phyloP scores from a whole-genome alignment of 1,140 invertebrate species.

The Pinna nobilis region DNA sequence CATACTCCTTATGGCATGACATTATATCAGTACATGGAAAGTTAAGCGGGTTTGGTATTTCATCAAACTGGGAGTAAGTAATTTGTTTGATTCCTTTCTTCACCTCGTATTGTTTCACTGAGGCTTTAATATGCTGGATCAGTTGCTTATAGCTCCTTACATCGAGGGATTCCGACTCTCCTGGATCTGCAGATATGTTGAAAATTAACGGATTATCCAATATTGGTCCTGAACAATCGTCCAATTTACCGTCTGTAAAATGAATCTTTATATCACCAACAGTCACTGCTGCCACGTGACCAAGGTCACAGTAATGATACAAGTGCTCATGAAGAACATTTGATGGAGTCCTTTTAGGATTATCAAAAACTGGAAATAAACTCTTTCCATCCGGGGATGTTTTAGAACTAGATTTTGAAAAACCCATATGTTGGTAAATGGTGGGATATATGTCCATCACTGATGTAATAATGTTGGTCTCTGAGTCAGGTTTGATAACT shows the following conservation, averaged over 20 bases:
- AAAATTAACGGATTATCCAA: constrained; percentile 20
- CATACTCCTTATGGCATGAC: constrained; percentile 14
- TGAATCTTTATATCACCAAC: constrained; percentile 33
- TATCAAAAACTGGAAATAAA: constrained; percentile 26
- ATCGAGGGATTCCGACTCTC: constrained; percentile 15
- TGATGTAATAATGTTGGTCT: constrained; percentile 59
- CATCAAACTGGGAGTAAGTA: constrained; percentile 29
- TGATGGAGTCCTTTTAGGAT: constrained; percentile 17
- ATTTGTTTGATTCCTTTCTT: not conserved
- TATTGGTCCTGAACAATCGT: constrained; percentile 16
- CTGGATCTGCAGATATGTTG: constrained; percentile 31
- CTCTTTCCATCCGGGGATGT: constrained; percentile 30
- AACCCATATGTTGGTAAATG: constrained; percentile 45
- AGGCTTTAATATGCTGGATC: constrained; percentile 15
- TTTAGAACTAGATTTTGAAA: constrained; percentile 25
- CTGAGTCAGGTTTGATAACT: constrained; percentile 44
- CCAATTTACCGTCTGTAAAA: constrained; percentile 15
- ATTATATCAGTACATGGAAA: constrained; percentile 24
- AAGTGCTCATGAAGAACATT: constrained; percentile 47
- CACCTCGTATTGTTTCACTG: constrained; percentile 11
- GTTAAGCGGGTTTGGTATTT: constrained; percentile 33
- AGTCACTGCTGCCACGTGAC: constrained; percentile 17
- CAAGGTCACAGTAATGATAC: constrained; percentile 58
- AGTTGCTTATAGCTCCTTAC: constrained; percentile 10
- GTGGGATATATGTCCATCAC: constrained; percentile 74